A percentile compares a stretch with the other conserved stretches of the same genome.
Evolutionary conservation across 2,888 invertebrate genomes (phyloP).

Genomic region (Heliconius erato): DNA sequence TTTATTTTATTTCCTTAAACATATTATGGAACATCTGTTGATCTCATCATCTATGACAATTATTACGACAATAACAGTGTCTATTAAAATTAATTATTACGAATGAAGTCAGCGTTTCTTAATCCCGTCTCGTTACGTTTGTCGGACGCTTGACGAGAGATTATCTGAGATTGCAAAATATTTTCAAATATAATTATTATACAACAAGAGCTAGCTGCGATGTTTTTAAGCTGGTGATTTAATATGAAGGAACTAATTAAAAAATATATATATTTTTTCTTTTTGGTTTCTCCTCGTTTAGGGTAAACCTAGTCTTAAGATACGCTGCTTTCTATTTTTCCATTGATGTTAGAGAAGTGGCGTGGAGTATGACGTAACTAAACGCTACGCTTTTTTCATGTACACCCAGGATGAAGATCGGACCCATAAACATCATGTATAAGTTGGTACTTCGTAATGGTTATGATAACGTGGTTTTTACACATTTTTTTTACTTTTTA

Average conservation of each 20-base stretch:
- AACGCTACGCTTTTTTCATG: not conserved
- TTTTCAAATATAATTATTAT: constrained; percentile 32
- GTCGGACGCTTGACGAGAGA: constrained; percentile 38
- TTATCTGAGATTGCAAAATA: constrained; percentile 34
- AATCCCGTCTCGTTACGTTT: constrained; percentile 55
- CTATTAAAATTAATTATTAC: constrained; percentile 67
- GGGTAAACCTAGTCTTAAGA: not conserved
- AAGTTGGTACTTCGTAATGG: not conserved
- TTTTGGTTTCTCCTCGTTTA: not conserved
- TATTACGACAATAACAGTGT: constrained; percentile 53
- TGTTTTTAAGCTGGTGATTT: constrained; percentile 1
- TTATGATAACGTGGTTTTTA: no score
- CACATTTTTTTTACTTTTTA: no score
- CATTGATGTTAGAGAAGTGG: not conserved
- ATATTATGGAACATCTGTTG: not conserved
- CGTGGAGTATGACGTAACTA: not conserved
- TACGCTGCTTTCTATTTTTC: not conserved
- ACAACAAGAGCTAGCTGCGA: not conserved
- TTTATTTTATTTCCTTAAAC: no score
- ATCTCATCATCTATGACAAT: constrained; percentile 37
- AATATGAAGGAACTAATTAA: not conserved
- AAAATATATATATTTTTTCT: not conserved
- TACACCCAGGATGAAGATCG: not conserved
- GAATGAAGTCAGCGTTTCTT: constrained; percentile 63
- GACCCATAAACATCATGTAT: not conserved